phyloP scores from a whole-genome alignment of 2,797 vertebrate genomes.

The Aselliscus stoliczkanus region DNA sequence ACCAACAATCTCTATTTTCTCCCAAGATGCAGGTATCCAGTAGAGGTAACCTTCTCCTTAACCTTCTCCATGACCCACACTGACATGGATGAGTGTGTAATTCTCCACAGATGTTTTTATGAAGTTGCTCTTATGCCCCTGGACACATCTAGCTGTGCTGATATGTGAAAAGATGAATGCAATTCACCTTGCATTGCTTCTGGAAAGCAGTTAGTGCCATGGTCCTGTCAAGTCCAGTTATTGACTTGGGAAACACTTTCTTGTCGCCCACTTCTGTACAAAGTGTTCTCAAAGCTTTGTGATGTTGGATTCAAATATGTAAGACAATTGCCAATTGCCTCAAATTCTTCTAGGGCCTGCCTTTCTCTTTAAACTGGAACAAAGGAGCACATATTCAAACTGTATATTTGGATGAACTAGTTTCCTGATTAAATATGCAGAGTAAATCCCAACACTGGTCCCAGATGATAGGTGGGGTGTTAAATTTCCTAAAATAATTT shows the following conservation, averaged over 20 bases:
- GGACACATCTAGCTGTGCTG: background rate
- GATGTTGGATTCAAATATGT: background rate
- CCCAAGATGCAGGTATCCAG: background rate
- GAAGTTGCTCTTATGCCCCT: background rate
- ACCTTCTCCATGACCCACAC: background rate
- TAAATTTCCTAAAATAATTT: constrained; percentile 23
- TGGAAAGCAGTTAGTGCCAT: background rate
- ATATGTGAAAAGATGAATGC: background rate
- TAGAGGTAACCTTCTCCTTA: rapidly evolving
- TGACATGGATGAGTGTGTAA: background rate
- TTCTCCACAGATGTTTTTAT: background rate
- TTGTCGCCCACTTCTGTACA: background rate
- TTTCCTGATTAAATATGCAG: constrained; percentile 38
- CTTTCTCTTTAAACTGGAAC: background rate
- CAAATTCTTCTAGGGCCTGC: background rate
- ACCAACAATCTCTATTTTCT: background rate
- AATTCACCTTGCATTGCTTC: background rate
- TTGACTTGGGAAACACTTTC: background rate
- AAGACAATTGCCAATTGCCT: background rate
- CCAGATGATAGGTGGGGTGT: background rate
- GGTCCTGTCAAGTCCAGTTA: background rate
- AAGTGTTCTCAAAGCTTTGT: background rate
- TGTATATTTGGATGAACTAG: background rate
- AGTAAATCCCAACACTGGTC: constrained; percentile 28
- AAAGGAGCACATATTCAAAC: background rate